A percentile compares a stretch with the other conserved stretches of the same genome.
phyloP scores from a whole-genome alignment of 2,113 vertebrate species.

The Peromyscus californicus region DNA sequence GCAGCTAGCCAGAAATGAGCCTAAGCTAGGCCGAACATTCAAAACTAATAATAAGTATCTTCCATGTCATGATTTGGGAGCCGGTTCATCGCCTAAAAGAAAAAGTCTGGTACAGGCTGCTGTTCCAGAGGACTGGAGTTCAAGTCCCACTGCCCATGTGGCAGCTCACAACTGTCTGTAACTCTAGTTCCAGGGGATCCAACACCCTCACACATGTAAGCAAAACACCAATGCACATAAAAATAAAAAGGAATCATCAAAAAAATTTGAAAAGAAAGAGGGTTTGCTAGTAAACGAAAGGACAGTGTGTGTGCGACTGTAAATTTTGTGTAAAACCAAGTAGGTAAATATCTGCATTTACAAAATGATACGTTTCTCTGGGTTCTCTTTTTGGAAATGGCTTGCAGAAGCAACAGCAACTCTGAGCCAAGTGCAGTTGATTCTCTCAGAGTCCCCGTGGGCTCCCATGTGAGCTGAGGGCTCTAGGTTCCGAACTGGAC shows the following conservation, averaged over 20 bases:
- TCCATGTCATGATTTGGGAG: neutral
- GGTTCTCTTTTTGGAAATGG: neutral
- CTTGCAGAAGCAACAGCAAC: constrained; percentile 4
- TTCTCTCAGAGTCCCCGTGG: constrained; percentile 17
- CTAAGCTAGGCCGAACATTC: neutral
- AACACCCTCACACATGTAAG: neutral
- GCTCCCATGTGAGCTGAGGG: constrained; percentile 26
- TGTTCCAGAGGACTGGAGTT: neutral
- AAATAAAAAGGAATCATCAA: neutral
- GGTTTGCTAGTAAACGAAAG: constrained; percentile 9
- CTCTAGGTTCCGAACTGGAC: constrained; percentile 34
- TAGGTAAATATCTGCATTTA: neutral
- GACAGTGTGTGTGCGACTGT: neutral
- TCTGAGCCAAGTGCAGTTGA: neutral
- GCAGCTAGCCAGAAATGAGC: neutral
- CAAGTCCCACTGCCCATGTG: neutral
- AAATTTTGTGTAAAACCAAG: neutral
- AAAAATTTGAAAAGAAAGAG: neutral
- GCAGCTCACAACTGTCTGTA: neutral
- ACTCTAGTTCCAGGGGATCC: neutral
- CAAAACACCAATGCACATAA: neutral
- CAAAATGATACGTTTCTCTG: neutral
- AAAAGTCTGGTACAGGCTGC: neutral
- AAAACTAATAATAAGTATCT: too few species aligned
- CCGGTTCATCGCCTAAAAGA: neutral